These are phyloP conservation scores for Clangula hyemalis DNA, from an alignment of 2,797 vertebrate species.

Conservation along the genomic window DNA sequence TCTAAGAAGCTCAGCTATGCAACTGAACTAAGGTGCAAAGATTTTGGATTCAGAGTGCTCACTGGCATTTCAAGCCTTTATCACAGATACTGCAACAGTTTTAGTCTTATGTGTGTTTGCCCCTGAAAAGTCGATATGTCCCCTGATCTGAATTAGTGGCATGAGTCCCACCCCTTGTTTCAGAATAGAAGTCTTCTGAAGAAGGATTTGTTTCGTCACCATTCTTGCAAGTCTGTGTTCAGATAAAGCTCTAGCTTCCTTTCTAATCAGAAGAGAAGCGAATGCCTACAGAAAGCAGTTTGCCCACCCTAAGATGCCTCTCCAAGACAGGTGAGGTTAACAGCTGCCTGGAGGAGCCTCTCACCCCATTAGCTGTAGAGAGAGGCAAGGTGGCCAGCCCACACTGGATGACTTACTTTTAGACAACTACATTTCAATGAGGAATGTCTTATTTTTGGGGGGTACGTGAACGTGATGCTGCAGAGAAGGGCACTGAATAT, in stretches of 20 bases:
- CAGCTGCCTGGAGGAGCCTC: not conserved
- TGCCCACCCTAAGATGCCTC: not conserved
- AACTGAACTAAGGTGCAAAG: not conserved
- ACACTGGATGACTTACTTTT: not conserved
- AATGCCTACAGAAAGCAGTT: not conserved
- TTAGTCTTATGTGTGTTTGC: not conserved
- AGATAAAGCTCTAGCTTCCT: not conserved
- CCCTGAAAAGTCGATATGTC: not conserved
- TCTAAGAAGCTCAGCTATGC: not conserved
- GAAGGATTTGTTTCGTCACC: not conserved
- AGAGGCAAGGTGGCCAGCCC: not conserved
- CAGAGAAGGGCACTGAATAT: not conserved
- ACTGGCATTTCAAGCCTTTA: not conserved
- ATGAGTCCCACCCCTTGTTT: accelerated
- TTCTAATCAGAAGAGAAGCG: not conserved
- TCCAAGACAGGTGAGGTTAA: not conserved
- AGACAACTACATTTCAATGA: not conserved
- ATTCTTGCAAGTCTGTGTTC: accelerated
- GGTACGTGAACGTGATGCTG: not conserved
- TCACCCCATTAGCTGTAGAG: not conserved
- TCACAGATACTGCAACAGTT: not conserved
- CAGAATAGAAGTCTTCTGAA: not conserved
- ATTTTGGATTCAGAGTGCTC: not conserved
- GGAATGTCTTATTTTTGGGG: not conserved
- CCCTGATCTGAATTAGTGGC: not conserved